These are phyloP conservation scores for Plodia interpunctella DNA, from an alignment of 1,140 invertebrate species.

Conservation along the genomic window DNA sequence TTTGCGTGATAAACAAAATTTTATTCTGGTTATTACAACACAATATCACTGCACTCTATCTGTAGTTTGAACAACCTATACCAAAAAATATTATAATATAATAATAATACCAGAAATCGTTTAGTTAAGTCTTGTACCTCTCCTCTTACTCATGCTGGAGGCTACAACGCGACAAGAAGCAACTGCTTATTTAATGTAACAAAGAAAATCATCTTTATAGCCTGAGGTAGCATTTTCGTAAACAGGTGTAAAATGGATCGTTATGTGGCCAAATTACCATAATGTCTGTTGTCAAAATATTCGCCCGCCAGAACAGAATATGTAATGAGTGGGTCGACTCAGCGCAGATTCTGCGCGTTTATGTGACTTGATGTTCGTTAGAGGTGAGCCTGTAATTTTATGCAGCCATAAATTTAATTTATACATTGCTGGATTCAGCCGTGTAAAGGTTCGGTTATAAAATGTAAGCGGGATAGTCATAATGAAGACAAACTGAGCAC, in stretches of 20 bases:
- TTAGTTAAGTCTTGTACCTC: too few species aligned
- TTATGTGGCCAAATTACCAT: constrained; percentile 61
- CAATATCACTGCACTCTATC: too few species aligned
- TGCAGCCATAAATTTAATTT: constrained; percentile 40
- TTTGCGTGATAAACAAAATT: too few species aligned
- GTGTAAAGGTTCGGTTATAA: constrained; percentile 14
- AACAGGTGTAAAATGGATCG: constrained; percentile 66
- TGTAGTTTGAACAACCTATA: too few species aligned
- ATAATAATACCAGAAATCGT: too few species aligned
- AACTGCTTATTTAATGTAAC: constrained; percentile 1
- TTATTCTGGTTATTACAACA: too few species aligned
- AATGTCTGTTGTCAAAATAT: constrained; percentile 67
- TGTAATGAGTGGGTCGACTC: constrained; percentile 47
- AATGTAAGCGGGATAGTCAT: constrained; percentile 13
- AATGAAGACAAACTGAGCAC: constrained; percentile 20
- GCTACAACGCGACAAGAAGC: background rate
- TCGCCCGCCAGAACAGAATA: constrained; percentile 52
- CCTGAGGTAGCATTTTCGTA: constrained; percentile 53
- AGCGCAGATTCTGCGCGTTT: constrained; percentile 41
- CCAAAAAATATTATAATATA: too few species aligned
- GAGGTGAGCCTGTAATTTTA: constrained; percentile 39
- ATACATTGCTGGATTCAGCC: constrained; percentile 27
- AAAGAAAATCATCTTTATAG: constrained; percentile 46
- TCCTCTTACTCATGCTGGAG: too few species aligned
- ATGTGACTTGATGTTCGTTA: constrained; percentile 35